Evolutionary conservation across 2,113 vertebrate genomes (phyloP), one percentile per base, ranked within the genome.

Genomic region (Syngnathoides biaculeatus): DNA sequence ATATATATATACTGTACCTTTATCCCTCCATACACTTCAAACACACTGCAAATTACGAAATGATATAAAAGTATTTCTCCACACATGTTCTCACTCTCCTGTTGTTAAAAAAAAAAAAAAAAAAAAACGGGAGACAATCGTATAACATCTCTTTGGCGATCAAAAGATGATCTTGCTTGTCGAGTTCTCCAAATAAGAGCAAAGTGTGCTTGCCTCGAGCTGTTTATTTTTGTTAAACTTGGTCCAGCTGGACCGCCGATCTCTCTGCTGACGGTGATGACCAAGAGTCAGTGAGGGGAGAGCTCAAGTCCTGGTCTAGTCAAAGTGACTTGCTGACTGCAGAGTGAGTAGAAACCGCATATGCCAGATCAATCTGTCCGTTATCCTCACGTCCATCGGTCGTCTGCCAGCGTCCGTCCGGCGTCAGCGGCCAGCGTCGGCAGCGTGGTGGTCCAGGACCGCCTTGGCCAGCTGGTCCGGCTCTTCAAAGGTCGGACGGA

Each of bases 401-500:
- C 1, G 2, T 59, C 63, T 45, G 14, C 53, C 82, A 97, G 95
- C 12, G 67, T 17, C 1, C 92, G 92, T 0, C 61, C 93, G 0
- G 53, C 84, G 0, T 98, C 96, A 0, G 78, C 86, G 0, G 79
- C 93, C 1, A 98, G 96, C 65, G 82, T 92, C 10, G 90, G 89
- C 77, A 95, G 93, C 0, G 12, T 89, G 0, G 0, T 87, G 50
- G 47, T 98, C 78, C 94, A 91, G 2, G 92, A 89, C 12, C 93
- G 95, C 6, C 93, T 98, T 1, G 92, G 91, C 78, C 93, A 98
- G 57, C 92, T 99, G 47, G 93, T 97, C 60, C 87, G 74, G 75
- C 90, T 96, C 12, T 98, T 99, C 78, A 96, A 87, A 58, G 95
- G 93, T 52, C 89, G 97, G 22, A 96, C 94, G 0, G 95, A 95